Evolutionary conservation across 2,888 invertebrate genomes (phyloP), one percentile per base, ranked within the genome.

Genomic region (Lycia hirtaria): DNA sequence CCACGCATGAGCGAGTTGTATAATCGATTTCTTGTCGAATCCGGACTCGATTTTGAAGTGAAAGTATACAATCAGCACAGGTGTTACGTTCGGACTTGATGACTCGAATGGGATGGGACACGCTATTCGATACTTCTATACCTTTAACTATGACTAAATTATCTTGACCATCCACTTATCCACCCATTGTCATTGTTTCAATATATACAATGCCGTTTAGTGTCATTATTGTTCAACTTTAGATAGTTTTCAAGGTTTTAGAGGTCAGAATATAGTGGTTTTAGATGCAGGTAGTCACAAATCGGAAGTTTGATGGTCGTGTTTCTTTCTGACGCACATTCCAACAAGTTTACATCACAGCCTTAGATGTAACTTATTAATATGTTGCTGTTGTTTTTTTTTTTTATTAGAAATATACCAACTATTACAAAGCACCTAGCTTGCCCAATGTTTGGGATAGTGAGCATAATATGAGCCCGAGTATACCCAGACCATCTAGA

Each of bases 1-100:
- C 62, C 74, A 76, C 73, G 74, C 71, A 73, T 72, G 73, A 69
- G 20, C 65, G 66, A 70, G 76, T 86, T 87, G 82, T 83, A 83
- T 85, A 87, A 87, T 76, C 70, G 75, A 81, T 83, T 80, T 83
- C 81, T 80, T 77, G 41, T 78, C 75, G 72, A 69, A 60, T 64
- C 72, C 72, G 75, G 75, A 78, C 78, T 77, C 79, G 75, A 82
- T 81, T 83, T 83, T 83, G 69, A 79, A 81, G 87, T 82, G 87
- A 89, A 89, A 89, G 88, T 85, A 72, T 67, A 66, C 37, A 26
- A 38, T 48, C 52, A 67, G 71, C 72, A 69, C 79, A 80, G 76
- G 81, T 80, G 82, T 85, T 85, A 83, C 78, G 60, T 2, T 28
- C 24, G 37, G 35, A 57, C 53, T 75, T 61, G 61, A 68, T 71